Conservation (phyloP, 2,797 vertebrate genomes). For the Galagoides demidoff region DNA sequence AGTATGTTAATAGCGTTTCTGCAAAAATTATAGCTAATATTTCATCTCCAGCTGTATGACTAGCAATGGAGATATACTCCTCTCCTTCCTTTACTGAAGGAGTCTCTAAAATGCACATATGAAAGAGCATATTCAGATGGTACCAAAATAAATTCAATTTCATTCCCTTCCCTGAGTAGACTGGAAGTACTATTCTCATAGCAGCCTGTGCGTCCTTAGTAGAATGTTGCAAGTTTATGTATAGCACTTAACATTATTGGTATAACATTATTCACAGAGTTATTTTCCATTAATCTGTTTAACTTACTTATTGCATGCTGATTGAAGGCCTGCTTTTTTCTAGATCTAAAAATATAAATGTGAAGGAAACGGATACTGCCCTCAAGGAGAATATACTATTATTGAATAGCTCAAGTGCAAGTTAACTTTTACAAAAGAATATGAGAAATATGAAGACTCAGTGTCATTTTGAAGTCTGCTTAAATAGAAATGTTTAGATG, state of each 20-base stretch:
- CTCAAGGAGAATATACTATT: slow-evolving; percentile 9
- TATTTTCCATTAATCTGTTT: slow-evolving; percentile 19
- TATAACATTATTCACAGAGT: slow-evolving; percentile 37
- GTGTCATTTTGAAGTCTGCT: background rate
- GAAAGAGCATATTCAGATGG: slow-evolving; percentile 35
- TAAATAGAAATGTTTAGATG: slow-evolving; percentile 28
- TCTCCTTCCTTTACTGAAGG: slow-evolving; percentile 21
- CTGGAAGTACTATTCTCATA: background rate
- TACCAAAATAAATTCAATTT: slow-evolving; percentile 48
- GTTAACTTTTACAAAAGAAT: background rate
- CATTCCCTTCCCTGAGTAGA: background rate
- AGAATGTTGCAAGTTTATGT: slow-evolving; percentile 4
- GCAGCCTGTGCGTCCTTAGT: background rate
- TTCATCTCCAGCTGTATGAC: slow-evolving; percentile 10
- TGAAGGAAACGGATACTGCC: background rate
- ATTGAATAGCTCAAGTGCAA: background rate
- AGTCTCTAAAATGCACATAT: background rate
- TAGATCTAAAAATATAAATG: slow-evolving; percentile 23
- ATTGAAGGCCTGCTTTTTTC: slow-evolving; percentile 31
- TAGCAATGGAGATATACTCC: background rate
- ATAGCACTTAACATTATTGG: background rate
- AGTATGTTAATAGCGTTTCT: background rate
- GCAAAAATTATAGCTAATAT: slow-evolving; percentile 44
- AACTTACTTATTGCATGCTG: slow-evolving; percentile 42
- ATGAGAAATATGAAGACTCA: slow-evolving; percentile 14